phyloP scores from a whole-genome alignment of 2,113 vertebrate species.

The Sinocyclocheilus rhinocerous region DNA sequence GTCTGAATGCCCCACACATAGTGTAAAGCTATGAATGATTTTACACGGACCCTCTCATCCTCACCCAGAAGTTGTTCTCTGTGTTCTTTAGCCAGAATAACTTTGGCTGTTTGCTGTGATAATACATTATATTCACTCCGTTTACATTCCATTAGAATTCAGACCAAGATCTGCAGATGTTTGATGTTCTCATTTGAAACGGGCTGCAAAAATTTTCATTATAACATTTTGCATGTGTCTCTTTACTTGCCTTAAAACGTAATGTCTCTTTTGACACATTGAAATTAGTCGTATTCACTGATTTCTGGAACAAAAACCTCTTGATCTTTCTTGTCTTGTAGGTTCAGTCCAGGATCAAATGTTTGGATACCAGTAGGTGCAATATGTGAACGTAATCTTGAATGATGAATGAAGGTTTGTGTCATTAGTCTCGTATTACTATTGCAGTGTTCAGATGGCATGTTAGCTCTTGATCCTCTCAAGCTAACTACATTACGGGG shows the following conservation, averaged over 20 bases:
- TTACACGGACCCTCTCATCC: neutral
- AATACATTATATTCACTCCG: slow-evolving; percentile 16
- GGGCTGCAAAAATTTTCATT: too few species aligned
- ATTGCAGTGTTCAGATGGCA: slow-evolving; percentile 40
- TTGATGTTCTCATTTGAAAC: too few species aligned
- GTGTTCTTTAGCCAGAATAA: slow-evolving; percentile 30
- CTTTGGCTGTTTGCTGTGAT: neutral
- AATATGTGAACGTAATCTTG: slow-evolving; percentile 9
- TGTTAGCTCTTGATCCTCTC: slow-evolving; percentile 32
- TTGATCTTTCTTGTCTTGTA: neutral
- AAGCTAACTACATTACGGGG: slow-evolving; percentile 31
- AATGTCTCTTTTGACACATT: neutral
- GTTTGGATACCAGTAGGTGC: neutral
- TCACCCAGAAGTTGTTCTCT: neutral
- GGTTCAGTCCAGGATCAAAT: slow-evolving; percentile 15
- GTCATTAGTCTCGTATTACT: slow-evolving; percentile 37
- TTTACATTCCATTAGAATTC: neutral
- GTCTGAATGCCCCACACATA: neutral
- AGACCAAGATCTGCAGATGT: neutral
- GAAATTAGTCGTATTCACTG: too few species aligned
- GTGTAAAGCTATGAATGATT: neutral
- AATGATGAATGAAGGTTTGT: slow-evolving; percentile 39
- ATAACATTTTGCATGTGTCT: neutral
- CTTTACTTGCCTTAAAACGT: neutral
- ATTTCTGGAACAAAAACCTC: slow-evolving; percentile 23